Conservation (phyloP, 2,888 invertebrate genomes). For the Chironomus riparius region DNA sequence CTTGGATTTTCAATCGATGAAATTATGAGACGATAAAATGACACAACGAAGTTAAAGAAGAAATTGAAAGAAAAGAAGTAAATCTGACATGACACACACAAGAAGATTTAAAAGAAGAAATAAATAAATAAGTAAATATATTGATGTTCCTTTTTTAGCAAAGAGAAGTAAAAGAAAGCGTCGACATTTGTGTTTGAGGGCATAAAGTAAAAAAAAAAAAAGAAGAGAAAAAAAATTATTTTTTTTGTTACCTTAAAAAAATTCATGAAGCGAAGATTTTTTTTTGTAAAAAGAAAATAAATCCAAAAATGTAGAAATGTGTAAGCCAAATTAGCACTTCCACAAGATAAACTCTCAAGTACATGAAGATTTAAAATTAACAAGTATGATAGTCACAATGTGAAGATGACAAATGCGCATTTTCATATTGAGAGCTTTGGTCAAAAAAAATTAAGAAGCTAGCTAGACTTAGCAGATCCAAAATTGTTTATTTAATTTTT, state of each 20-base stretch:
- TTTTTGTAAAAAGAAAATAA: neutral
- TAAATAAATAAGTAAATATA: neutral
- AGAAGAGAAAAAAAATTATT: neutral
- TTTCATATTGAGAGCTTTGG: no score
- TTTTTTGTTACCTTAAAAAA: neutral
- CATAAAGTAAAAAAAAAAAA: neutral
- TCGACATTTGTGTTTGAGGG: neutral
- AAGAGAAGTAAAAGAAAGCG: neutral
- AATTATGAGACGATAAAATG: constrained; percentile 69
- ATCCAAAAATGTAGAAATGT: constrained; percentile 3
- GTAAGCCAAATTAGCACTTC: neutral
- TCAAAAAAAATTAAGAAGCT: no score
- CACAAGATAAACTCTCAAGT: no score
- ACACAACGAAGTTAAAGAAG: neutral
- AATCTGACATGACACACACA: neutral
- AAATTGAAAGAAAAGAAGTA: neutral
- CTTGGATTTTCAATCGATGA: constrained; percentile 81
- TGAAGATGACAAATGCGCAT: no score
- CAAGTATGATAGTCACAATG: no score
- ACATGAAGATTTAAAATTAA: no score
- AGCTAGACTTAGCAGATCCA: neutral
- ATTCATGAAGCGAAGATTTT: neutral
- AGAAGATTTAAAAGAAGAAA: neutral
- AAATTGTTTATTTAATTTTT: neutral
- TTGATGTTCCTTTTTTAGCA: constrained; percentile 27